Evolutionary conservation across 2,797 vertebrate genomes (phyloP).

Genomic region (Myioborus melanocephalus): DNA sequence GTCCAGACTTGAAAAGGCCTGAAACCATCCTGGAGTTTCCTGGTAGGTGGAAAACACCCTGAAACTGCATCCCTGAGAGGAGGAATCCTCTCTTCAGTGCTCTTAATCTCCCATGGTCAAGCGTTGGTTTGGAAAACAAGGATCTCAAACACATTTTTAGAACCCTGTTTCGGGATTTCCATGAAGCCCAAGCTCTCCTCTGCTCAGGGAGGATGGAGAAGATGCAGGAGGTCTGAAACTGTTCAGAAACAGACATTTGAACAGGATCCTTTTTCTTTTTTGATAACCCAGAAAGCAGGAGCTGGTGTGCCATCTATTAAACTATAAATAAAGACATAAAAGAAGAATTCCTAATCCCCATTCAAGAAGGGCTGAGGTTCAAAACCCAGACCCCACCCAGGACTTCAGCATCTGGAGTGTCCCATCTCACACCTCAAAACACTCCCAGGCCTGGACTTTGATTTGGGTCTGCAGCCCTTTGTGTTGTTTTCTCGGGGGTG

Average conservation of each 20-base stretch:
- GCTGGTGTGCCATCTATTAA: not conserved
- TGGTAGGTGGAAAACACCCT: not conserved
- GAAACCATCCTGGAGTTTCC: not conserved
- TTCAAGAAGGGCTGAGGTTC: not conserved
- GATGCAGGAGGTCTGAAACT: not conserved
- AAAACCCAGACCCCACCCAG: not conserved
- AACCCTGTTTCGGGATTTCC: fast-evolving
- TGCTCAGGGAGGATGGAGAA: not conserved
- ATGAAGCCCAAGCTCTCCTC: fast-evolving
- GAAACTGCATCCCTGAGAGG: not conserved
- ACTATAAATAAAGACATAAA: not conserved
- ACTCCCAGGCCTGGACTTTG: not conserved
- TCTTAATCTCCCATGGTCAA: fast-evolving
- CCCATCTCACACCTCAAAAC: not conserved
- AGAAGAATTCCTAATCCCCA: not conserved
- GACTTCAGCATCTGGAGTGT: not conserved
- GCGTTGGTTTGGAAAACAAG: fast-evolving
- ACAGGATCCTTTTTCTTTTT: not conserved
- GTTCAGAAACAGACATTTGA: not conserved
- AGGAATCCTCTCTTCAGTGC: not conserved
- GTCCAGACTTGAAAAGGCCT: not conserved
- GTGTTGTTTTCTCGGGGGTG: not conserved
- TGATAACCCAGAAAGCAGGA: not conserved
- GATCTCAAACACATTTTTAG: not conserved
- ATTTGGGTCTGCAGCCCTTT: not conserved